These are phyloP conservation scores for Conomelus anceps DNA, from an alignment of 2,888 invertebrate genomes.

Conservation along the genomic window DNA sequence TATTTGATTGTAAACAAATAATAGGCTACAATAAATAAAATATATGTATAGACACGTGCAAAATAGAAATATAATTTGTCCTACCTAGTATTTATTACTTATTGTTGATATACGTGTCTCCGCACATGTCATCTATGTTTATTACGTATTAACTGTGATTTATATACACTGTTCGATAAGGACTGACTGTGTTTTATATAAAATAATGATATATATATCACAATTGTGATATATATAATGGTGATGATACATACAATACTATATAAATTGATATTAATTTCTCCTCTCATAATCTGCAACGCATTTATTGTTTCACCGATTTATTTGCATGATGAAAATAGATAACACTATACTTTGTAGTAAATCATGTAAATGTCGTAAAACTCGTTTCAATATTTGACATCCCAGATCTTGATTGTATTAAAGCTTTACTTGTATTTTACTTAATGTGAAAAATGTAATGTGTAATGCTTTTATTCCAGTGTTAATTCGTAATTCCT, in stretches of 20 bases:
- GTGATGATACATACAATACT: background rate
- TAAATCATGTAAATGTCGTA: background rate
- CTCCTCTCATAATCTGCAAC: background rate
- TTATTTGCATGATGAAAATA: background rate
- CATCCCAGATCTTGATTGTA: background rate
- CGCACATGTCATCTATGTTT: background rate
- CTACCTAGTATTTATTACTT: background rate
- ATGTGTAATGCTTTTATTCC: background rate
- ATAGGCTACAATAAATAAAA: background rate
- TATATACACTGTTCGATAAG: background rate
- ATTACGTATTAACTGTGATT: background rate
- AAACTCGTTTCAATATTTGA: background rate
- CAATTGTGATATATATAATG: too few species aligned
- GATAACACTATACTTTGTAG: background rate
- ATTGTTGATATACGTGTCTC: background rate
- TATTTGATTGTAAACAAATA: background rate
- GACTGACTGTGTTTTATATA: background rate
- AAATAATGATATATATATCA: background rate
- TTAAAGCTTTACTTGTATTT: too few species aligned
- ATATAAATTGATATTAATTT: background rate
- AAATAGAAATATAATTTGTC: background rate
- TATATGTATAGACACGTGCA: background rate
- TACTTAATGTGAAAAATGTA: too few species aligned
- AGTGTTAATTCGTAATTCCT: background rate
- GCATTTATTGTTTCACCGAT: background rate